Evolutionary conservation across 2,888 invertebrate species (phyloP), one percentile per base, ranked within the genome.

Genomic region (Synergus japonicus): DNA sequence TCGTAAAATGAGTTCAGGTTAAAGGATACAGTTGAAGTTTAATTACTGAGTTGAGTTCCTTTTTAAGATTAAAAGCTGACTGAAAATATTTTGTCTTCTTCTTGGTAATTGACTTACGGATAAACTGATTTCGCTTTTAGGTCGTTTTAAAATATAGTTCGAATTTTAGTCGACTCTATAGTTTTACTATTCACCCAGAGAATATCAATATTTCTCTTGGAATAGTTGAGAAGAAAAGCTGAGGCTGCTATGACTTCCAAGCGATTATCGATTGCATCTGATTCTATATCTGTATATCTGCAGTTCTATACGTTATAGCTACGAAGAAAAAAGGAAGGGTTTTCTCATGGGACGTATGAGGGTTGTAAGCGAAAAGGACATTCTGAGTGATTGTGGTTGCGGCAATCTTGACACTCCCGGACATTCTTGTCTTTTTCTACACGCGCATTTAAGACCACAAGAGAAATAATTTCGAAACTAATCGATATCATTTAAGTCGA

Each of bases 311-410:
- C 77, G 73, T 78, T 79, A 58, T 79, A 58, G 60, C 76, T 73
- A 58, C 79, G 83, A 83, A 84, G 81, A 82, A 85, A 81, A 84
- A 88, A 89, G 86, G 86, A 90, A 90, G 89, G 86, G 91, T 84
- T 82, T 85, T 84, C 85, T 88, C 88, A 89, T 89, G 88, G 89
- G 88, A 92, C 89, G 89, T 92, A 92, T 91, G 91, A 92, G 88
- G 88, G 86, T 54, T 84, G 89, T 92, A 91, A 92, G 86, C 88
- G 90, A 88, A 88, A 90, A 90, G 88, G 92, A 92, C 91, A 90
- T 86, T 87, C 88, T 92, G 92, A 92, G 88, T 92, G 92, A 92
- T 92, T 92, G 91, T 90, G 91, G 91, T 88, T 89, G 87, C 89
- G 84, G 86, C 86, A 88, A 89, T 91, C 91, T 89, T 91, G 92